Percentiles rank a stretch among this genome's conserved stretches.
Evolutionary conservation across 2,888 invertebrate genomes (phyloP).

Genomic region (Hirtodrosophila confusa): DNA sequence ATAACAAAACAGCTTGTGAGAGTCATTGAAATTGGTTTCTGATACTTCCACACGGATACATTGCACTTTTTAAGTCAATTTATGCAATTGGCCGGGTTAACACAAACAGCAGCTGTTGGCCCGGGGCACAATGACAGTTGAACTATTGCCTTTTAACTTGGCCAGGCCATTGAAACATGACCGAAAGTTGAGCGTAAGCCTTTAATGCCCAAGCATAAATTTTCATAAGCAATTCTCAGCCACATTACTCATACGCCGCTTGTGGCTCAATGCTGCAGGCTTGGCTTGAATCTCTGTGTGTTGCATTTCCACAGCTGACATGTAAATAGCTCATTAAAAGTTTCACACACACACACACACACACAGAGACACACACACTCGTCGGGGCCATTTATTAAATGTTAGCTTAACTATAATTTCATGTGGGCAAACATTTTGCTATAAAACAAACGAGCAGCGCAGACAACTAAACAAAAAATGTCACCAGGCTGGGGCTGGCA

Average conservation of each 20-base stretch:
- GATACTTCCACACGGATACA: slow-evolving; percentile 19
- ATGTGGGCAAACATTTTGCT: slow-evolving; percentile 73
- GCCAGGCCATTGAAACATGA: neutral
- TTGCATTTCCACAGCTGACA: slow-evolving; percentile 14
- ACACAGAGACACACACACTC: slow-evolving; percentile 11
- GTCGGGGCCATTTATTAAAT: slow-evolving; percentile 74
- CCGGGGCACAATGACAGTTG: neutral
- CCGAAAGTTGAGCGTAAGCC: slow-evolving; percentile 17
- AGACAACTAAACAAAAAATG: slow-evolving; percentile 51
- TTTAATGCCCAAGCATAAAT: slow-evolving; percentile 15
- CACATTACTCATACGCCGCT: slow-evolving; percentile 45
- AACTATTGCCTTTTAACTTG: slow-evolving; percentile 15
- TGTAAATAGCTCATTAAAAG: slow-evolving; percentile 70
- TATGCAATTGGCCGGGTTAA: slow-evolving; percentile 22
- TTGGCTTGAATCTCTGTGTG: neutral
- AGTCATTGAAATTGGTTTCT: slow-evolving; percentile 23
- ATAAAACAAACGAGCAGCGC: slow-evolving; percentile 60
- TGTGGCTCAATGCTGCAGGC: slow-evolving; percentile 19
- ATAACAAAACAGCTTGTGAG: slow-evolving; percentile 17
- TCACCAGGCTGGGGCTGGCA: slow-evolving; percentile 27
- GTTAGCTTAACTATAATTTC: slow-evolving; percentile 68
- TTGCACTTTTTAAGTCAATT: slow-evolving; percentile 20
- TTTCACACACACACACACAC: slow-evolving; percentile 21
- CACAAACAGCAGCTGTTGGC: slow-evolving; percentile 8
- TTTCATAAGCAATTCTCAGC: slow-evolving; percentile 15